Evolutionary conservation across 2,888 invertebrate genomes (phyloP).

Genomic region (Eulithis testata): DNA sequence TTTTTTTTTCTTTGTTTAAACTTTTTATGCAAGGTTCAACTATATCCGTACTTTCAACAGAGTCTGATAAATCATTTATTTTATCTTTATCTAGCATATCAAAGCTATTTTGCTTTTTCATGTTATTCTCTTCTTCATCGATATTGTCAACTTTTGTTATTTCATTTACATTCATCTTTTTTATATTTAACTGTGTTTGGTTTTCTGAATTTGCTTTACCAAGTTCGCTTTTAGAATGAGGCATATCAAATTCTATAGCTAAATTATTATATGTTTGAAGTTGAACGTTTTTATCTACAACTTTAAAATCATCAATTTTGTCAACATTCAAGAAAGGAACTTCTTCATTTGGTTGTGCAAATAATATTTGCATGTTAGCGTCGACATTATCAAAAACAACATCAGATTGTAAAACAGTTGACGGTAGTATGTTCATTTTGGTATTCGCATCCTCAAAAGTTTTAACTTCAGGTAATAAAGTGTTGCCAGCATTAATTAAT

Average conservation of each 20-base stretch:
- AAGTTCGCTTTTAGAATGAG: neutral
- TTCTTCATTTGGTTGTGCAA: constrained; percentile 18
- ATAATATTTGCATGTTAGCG: constrained; percentile 25
- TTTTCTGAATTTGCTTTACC: neutral
- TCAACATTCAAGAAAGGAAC: neutral
- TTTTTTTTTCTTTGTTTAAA: constrained; percentile 10
- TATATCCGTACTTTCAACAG: neutral
- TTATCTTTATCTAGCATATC: constrained; percentile 3
- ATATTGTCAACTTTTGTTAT: neutral
- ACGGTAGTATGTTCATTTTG: neutral
- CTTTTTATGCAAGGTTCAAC: constrained; percentile 1
- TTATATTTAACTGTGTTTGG: neutral
- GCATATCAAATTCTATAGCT: neutral
- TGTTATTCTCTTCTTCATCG: neutral
- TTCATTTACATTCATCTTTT: constrained; percentile 1
- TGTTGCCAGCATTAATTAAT: neutral
- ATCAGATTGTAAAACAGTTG: constrained; percentile 3
- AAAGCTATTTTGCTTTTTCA: too few species aligned
- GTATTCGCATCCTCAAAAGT: neutral
- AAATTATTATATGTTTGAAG: neutral
- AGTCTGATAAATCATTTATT: neutral
- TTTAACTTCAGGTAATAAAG: neutral
- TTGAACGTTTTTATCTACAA: neutral
- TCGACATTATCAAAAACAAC: constrained; percentile 18
- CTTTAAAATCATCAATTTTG: neutral